Evolutionary conservation across 2,113 vertebrate species (phyloP).

Genomic region (Penelope pileata): DNA sequence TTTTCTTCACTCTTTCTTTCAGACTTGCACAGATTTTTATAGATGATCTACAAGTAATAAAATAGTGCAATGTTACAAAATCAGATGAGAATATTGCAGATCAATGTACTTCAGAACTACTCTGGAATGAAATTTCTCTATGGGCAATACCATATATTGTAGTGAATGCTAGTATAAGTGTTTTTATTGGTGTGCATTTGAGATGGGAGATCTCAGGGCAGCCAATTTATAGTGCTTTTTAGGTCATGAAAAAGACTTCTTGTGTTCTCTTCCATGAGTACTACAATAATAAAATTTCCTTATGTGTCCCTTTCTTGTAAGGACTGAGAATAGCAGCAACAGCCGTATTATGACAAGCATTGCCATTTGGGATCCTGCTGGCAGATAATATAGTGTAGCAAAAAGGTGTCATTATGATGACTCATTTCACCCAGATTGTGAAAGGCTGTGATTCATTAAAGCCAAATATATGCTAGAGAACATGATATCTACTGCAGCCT

Average conservation of each 20-base stretch:
- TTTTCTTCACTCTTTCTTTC: background rate
- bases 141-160: background rate
- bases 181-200: background rate
- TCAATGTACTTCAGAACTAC: background rate
- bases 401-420: background rate
- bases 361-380: constrained; percentile 41
- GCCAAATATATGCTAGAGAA: background rate
- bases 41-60: background rate
- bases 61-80: background rate
- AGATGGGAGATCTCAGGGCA: background rate
- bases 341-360: background rate
- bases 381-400: constrained; percentile 15
- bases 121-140: background rate
- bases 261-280: background rate
- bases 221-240: background rate
- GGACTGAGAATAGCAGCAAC: background rate
- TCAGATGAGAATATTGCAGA: background rate
- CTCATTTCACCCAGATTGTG: background rate
- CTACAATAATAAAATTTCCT: background rate
- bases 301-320: background rate
- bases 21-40: background rate
- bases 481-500: background rate
- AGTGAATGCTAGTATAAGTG: background rate
- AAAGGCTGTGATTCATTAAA: constrained; percentile 33
- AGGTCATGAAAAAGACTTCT: background rate